Base-by-base conservation (phyloP, 2,797 vertebrate species). In the Arnoldichthys spilopterus region DNA sequence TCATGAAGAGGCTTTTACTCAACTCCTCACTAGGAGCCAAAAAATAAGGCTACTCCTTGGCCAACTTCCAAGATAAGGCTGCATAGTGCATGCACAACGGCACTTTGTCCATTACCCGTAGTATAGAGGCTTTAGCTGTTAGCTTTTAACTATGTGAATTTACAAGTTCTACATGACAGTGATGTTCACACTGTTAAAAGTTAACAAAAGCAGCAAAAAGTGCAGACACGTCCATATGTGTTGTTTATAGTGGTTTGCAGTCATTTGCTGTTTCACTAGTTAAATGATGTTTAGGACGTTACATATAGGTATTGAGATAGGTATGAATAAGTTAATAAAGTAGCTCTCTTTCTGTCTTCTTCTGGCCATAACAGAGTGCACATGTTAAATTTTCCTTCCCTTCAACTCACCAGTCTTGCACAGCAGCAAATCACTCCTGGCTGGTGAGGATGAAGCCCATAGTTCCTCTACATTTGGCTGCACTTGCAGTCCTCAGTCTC, bases 391-490 rank as follows among this genome's bases (percentile, higher is more conserved):
- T 74, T 49, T 53, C 9, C 43, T 6, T 2, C 3, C 2, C 4
- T 26, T 82, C 22, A 77, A 91, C 97, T 96, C 88, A 99, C 98
- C 98, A 99, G 70, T 99, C 98, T 90, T 98, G 97, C 53, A 99
- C 97, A 1, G 97, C 96, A 13, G 95, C 95, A 74, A 99, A 99
- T 24, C 97, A 99, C 83, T 99, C 97, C 89, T 99, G 97, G 24
- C 98, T 99, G 37, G 97, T 99, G 83, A 99, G 93, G 90, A 99
- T 98, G 90, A 99, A 99, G 82, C 98, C 97, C 97, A 99, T 99
- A 85, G 98, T 97, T 1, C 98, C 98, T 0, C 97, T 94, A 84
- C 98, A 99, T 90, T 99, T 98, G 32, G 97, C 97, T 2, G 98
- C 99, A 68, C 97, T 99, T 90, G 98, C 99, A 78, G 97, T 99